Evolutionary conservation across 2,797 vertebrate species (phyloP).

Genomic region (Manis crassicaudata): DNA sequence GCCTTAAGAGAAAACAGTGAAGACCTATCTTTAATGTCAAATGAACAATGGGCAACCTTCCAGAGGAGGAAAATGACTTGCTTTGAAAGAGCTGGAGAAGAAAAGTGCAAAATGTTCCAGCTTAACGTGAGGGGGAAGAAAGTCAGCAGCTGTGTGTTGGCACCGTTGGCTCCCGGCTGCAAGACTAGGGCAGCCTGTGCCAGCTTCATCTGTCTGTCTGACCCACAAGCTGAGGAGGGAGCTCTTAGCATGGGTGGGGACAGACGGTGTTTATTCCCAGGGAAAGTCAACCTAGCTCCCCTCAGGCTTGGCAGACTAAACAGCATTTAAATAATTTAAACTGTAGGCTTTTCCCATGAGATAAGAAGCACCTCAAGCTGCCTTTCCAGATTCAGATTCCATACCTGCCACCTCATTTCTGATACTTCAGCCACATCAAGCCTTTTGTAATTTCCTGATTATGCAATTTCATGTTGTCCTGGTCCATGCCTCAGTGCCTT

Average conservation of each 20-base stretch:
- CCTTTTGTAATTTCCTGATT: neutral
- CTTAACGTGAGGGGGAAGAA: constrained; percentile 69
- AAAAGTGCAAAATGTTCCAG: constrained; percentile 85
- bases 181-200: neutral
- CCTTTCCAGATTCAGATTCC: neutral
- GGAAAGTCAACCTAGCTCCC: neutral
- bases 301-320: neutral
- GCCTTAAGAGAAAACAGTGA: constrained; percentile 84
- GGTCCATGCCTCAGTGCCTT: neutral
- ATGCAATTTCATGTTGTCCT: neutral
- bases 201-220: constrained; percentile 30
- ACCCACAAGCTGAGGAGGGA: constrained; percentile 30
- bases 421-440: neutral
- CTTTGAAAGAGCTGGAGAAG: constrained; percentile 82
- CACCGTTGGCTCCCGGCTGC: constrained; percentile 50
- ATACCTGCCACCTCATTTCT: neutral
- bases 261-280: neutral
- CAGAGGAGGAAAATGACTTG: constrained; percentile 81
- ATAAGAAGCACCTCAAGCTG: too few relatives aligned
- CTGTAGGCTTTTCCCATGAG: neutral
- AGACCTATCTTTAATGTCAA: constrained; percentile 84
- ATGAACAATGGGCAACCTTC: constrained; percentile 84
- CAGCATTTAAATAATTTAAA: neutral
- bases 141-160: constrained; percentile 80
- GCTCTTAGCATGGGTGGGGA: neutral